phyloP scores from a whole-genome alignment of 23 tunicate species.

The Diplosoma virens region DNA sequence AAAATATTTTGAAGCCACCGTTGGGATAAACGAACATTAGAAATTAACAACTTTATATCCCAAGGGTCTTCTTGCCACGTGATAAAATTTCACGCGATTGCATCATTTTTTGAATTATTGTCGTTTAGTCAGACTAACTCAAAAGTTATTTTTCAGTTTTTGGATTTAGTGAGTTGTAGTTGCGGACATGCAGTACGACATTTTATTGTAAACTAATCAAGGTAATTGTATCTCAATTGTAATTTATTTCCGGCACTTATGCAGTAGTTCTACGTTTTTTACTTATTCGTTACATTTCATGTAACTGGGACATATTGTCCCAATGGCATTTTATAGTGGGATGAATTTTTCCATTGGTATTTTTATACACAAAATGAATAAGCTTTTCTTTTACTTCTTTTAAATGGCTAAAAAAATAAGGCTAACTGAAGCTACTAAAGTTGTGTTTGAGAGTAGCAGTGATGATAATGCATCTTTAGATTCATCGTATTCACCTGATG shows the following conservation, averaged over 20 bases:
- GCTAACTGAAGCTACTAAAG: constrained; percentile 1
- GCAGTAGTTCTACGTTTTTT: neutral
- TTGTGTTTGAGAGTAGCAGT: constrained; percentile 17
- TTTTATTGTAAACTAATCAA: constrained; percentile 3
- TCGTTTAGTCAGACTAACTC: neutral
- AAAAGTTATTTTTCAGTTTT: neutral
- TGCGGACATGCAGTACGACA: neutral
- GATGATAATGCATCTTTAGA: constrained; percentile 12
- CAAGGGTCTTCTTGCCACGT: constrained; percentile 19
- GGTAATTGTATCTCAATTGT: neutral
- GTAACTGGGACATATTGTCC: constrained; percentile 19
- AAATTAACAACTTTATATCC: constrained; percentile 12
- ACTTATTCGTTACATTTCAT: neutral
- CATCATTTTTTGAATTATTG: neutral
- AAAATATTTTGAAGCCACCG: constrained; percentile 16
- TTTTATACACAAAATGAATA: constrained; percentile 6
- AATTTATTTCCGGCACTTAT: constrained; percentile 1
- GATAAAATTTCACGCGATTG: constrained; percentile 17
- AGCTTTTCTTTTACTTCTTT: constrained; percentile 2
- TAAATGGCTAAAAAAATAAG: constrained; percentile 12
- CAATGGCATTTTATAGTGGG: constrained; percentile 10
- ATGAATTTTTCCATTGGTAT: constrained; percentile 10
- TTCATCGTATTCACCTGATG: constrained; percentile 11
- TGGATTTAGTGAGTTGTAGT: constrained; percentile 8
- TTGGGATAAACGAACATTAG: neutral